Evolutionary conservation across 2,797 vertebrate species (phyloP), one percentile per base, ranked within the genome.

Genomic region (Glyptemys insculpta): DNA sequence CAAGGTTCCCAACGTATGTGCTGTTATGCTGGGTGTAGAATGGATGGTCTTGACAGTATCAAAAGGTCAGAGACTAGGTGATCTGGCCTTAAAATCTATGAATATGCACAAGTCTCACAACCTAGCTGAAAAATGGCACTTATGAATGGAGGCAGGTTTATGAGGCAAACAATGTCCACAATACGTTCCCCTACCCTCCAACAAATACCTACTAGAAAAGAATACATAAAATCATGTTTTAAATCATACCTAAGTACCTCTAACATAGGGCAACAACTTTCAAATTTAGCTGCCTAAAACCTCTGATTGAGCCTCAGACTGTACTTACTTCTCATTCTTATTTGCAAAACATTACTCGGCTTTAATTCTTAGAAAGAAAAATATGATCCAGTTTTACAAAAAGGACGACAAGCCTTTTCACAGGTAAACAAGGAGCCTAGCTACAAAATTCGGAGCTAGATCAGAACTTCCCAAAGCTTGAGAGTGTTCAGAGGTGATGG

Each of bases 41-140:
- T 0, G 0, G 83, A 57, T 6, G 0, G 34, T 68, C 93, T 89
- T 86, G 1, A 31, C 79, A 94, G 68, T 0, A 93, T 54, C 93
- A 95, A 82, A 3, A 31, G 9, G 12, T 27, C 34, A 74, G 91
- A 84, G 87, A 93, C 93, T 88, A 94, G 72, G 87, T 0, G 4
- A 93, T 52, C 92, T 85, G 44, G 27, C 27, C 41, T 49, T 65
- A 91, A 93, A 65, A 47, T 1, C 89, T 95, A 91, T 94, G 85
- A 94, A 62, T 23, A 88, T 57, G 91, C 87, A 94, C 95, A 96
- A 96, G 93, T 92, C 85, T 90, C 91, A 78, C 37, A 47, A 49
- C 86, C 80, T 54, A 62, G 74, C 78, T 74, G 37, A 88, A 79
- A 90, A 87, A 54, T 52, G 84, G n/a, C 31, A 47, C 54, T 88